Base-by-base conservation (phyloP, 2,888 invertebrate species). In the Melieria omissa region DNA sequence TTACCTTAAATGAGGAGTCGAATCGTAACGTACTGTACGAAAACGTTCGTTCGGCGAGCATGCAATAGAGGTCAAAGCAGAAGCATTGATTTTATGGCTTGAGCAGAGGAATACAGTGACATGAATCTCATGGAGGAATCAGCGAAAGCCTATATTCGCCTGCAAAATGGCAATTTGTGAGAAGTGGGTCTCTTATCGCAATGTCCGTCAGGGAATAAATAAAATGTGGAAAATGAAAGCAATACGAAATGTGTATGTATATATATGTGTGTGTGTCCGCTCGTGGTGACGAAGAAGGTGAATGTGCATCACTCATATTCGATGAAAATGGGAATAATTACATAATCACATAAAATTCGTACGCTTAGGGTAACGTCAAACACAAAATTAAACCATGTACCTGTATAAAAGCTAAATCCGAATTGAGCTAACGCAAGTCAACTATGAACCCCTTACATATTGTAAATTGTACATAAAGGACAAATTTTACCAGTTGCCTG, bases 301-400 rank as follows among this genome's bases (percentile, higher is more conserved):
- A 76, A 73, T 75, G 74, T 75, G 75, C 76, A 81, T 74, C 78
- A 74, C 79, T 82, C 82, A 81, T 79, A 80, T 77, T 77, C 80
- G 80, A 82, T 80, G 80, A 80, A 83, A 83, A 83, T 79, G 81
- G 79, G 80, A 81, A 81, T 83, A 84, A 85, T 84, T 84, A 84
- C 84, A 84, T 84, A 84, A 84, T 83, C 83, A 83, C 82, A 83
- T 84, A 81, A 78, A 82, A 76, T 74, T 78, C 71, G 72, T 74
- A 74, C 46, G 44, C 12, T 44, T 45, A 12, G 4, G 5, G 42
- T 29, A 63, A 46, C 45, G 44, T 42, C 54, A 16, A 4, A 45
- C 47, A 52, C 12, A 14, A 52, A 44, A 14, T 41, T 49, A 49
- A 60, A n/a, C 47, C 42, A 60, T 12, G 58, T 60, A 67, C 60